These are phyloP conservation scores for Leptodactylus fallax DNA, from an alignment of 2,797 vertebrate species.

Conservation along the genomic window DNA sequence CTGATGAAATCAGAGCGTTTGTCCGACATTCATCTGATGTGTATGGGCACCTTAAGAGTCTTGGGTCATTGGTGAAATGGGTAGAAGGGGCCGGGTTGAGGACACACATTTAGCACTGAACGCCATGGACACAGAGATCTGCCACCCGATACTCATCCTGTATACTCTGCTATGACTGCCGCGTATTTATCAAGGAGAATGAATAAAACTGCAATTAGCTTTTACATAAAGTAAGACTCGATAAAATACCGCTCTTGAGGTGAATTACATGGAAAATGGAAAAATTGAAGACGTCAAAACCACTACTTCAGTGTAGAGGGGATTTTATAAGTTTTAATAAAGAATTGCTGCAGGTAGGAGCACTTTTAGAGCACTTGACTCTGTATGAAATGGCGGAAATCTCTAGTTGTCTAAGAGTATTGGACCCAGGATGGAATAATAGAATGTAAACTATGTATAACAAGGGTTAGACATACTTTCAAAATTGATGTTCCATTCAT, in stretches of 20 bases:
- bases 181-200: constrained; percentile 10
- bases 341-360: background rate
- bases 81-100: too few species aligned
- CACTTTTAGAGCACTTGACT: constrained; percentile 2
- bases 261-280: constrained; percentile 8
- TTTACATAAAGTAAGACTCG: constrained; percentile 29
- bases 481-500: too few species aligned
- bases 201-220: constrained; percentile 10
- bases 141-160: background rate
- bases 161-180: background rate
- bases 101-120: background rate
- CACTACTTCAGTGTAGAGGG: background rate
- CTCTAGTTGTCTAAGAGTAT: background rate
- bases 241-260: constrained; percentile 28
- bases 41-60: background rate
- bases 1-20: too few species aligned
- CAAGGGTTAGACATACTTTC: too few species aligned
- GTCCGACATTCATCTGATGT: too few species aligned
- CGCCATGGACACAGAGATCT: background rate
- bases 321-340: background rate
- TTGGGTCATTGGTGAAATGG: background rate
- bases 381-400: background rate
- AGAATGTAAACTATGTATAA: background rate
- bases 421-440: background rate
- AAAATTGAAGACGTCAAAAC: constrained; percentile 13